phyloP scores from a whole-genome alignment of 2,888 invertebrate species.

The Dicycla oo region DNA sequence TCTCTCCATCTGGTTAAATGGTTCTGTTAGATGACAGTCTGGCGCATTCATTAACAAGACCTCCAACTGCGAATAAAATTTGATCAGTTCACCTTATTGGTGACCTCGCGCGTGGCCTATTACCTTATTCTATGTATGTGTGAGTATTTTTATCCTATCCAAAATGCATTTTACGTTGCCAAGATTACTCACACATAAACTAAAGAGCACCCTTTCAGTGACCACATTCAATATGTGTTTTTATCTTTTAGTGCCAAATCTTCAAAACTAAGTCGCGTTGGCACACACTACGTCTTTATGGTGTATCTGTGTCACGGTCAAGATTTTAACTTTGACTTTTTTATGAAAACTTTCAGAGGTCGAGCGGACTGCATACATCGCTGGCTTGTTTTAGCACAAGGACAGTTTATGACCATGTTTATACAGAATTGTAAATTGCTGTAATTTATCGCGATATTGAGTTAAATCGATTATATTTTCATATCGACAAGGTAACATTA shows the following conservation, averaged over 20 bases:
- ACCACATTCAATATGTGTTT: background rate
- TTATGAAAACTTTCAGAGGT: conserved; percentile 46
- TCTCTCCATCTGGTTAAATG: background rate
- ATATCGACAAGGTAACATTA: background rate
- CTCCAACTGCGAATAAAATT: background rate
- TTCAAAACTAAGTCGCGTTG: conserved; percentile 10
- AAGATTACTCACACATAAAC: background rate
- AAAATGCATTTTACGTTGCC: conserved; percentile 5
- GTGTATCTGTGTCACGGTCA: conserved; percentile 65
- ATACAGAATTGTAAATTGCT: conserved; percentile 3
- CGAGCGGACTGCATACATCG: conserved; percentile 24
- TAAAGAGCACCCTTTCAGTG: background rate
- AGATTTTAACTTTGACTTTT: conserved; percentile 57
- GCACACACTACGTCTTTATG: conserved; percentile 43
- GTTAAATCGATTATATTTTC: background rate
- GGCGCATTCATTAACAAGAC: background rate
- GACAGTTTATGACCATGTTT: conserved; percentile 1
- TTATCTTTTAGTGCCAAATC: conserved; percentile 30
- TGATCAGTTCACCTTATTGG: background rate
- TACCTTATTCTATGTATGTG: background rate
- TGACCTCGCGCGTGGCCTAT: background rate
- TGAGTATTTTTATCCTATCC: background rate
- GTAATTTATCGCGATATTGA: conserved; percentile 34
- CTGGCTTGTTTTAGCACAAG: conserved; percentile 37
- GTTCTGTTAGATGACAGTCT: background rate